Conservation (phyloP, 2,113 vertebrate species). For the Synchiropus splendidus region DNA sequence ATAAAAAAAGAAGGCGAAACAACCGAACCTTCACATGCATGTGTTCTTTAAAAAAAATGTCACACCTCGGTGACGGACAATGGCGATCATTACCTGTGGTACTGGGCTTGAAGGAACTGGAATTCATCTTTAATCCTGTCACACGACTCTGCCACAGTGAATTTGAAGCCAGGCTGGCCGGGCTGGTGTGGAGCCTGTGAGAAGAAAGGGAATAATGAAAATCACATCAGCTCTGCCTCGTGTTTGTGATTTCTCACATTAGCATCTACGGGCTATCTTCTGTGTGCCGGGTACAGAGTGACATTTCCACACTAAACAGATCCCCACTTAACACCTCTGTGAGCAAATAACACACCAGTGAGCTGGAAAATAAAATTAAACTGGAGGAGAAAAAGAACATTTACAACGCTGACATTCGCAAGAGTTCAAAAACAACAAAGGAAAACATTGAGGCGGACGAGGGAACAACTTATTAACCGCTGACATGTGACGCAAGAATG, state of each 20-base stretch:
- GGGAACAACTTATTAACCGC: too few species aligned
- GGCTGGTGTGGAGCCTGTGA: conserved; percentile 86
- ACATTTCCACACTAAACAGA: conserved; percentile 14
- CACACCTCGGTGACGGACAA: too few species aligned
- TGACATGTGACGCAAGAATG: too few species aligned
- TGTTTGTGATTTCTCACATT: conserved; percentile 10
- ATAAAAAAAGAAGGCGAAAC: conserved; percentile 6
- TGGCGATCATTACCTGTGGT: conserved; percentile 80
- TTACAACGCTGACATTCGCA: too few species aligned
- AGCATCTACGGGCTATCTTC: neutral
- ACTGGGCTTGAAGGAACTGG: conserved; percentile 90
- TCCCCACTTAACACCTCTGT: conserved; percentile 30
- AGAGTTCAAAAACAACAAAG: too few species aligned
- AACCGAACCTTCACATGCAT: conserved; percentile 11
- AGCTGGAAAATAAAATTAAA: too few species aligned
- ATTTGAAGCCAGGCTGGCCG: conserved; percentile 91
- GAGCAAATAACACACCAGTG: conserved; percentile 20
- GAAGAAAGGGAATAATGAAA: conserved; percentile 5
- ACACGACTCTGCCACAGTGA: conserved; percentile 90
- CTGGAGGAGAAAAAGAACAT: too few species aligned
- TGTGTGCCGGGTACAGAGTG: too few species aligned
- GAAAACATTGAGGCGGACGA: too few species aligned
- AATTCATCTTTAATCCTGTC: conserved; percentile 94
- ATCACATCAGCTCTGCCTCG: conserved; percentile 17
- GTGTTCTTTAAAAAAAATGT: conserved; percentile 8